phyloP scores from a whole-genome alignment of 2,113 vertebrate genomes.

The Noctilio leporinus region DNA sequence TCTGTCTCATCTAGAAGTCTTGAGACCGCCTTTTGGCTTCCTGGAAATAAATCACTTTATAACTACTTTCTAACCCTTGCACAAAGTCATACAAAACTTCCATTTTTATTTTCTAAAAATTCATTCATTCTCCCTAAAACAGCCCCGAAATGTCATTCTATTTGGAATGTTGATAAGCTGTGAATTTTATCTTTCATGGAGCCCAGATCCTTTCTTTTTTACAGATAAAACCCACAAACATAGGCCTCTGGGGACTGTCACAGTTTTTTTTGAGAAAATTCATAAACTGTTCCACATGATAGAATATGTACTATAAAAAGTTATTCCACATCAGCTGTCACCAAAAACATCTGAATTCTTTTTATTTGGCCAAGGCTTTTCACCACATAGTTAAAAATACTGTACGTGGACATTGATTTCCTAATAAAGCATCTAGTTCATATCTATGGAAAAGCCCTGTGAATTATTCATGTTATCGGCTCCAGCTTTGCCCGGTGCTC shows the following conservation, averaged over 20 bases:
- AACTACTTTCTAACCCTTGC: neutral
- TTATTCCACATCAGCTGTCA: slow-evolving; percentile 49
- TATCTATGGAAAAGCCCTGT: neutral
- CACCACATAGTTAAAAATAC: slow-evolving; percentile 51
- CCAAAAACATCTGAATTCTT: slow-evolving; percentile 49
- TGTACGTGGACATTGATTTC: slow-evolving; percentile 31
- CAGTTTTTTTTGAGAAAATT: slow-evolving; percentile 43
- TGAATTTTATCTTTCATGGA: slow-evolving; percentile 25
- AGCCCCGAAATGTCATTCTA: slow-evolving; percentile 18
- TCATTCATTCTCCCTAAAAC: neutral
- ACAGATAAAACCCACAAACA: slow-evolving; percentile 33
- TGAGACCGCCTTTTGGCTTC: neutral
- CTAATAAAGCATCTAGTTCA: slow-evolving; percentile 27
- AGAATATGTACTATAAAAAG: slow-evolving; percentile 59
- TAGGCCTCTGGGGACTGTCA: slow-evolving; percentile 13
- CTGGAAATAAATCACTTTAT: neutral
- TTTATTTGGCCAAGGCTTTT: slow-evolving; percentile 37
- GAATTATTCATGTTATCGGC: neutral
- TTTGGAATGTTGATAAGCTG: slow-evolving; percentile 22
- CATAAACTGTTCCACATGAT: slow-evolving; percentile 51
- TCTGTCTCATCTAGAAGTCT: neutral
- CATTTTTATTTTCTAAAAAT: neutral
- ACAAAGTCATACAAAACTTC: neutral
- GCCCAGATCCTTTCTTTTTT: slow-evolving; percentile 42
- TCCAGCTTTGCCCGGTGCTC: neutral